Percentiles rank a stretch among this genome's conserved stretches.
phyloP scores from a whole-genome alignment of 2,888 invertebrate species.

The Oasisia sp. region DNA sequence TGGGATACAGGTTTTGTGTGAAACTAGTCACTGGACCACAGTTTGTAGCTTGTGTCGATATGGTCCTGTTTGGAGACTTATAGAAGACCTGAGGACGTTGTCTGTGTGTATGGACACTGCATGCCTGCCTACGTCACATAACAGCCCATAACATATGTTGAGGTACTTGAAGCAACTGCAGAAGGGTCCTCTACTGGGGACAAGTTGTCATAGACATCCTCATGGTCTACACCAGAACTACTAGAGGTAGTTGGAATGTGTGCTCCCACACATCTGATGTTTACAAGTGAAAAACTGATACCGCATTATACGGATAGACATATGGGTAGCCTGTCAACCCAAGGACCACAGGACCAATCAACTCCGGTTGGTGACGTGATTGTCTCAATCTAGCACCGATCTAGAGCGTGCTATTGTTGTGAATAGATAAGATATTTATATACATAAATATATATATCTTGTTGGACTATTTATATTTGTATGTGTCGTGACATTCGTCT shows the following conservation, averaged over 20 bases:
- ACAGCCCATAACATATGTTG: not conserved
- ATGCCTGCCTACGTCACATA: not conserved
- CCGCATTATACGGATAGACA: not conserved
- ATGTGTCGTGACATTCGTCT: slow-evolving; percentile 2
- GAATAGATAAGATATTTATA: slow-evolving; percentile 17
- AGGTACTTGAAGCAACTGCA: not conserved
- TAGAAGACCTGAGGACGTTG: not conserved
- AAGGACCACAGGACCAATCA: not conserved
- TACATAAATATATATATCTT: slow-evolving; percentile 17
- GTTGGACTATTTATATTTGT: slow-evolving; percentile 7
- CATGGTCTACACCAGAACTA: not conserved
- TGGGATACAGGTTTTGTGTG: slow-evolving; percentile 2
- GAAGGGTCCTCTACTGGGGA: not conserved
- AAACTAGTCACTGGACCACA: not conserved
- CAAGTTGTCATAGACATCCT: not conserved
- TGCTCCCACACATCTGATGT: not conserved
- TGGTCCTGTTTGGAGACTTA: not conserved
- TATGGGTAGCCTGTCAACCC: not conserved
- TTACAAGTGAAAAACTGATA: not conserved
- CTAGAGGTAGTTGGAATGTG: not conserved
- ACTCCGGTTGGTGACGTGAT: not conserved
- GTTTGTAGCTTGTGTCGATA: not conserved
- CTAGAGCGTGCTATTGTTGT: slow-evolving; percentile 8
- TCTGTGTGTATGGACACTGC: not conserved
- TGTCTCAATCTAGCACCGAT: not conserved